phyloP scores from a whole-genome alignment of 2,888 invertebrate species.

The Bhutanitis thaidina region DNA sequence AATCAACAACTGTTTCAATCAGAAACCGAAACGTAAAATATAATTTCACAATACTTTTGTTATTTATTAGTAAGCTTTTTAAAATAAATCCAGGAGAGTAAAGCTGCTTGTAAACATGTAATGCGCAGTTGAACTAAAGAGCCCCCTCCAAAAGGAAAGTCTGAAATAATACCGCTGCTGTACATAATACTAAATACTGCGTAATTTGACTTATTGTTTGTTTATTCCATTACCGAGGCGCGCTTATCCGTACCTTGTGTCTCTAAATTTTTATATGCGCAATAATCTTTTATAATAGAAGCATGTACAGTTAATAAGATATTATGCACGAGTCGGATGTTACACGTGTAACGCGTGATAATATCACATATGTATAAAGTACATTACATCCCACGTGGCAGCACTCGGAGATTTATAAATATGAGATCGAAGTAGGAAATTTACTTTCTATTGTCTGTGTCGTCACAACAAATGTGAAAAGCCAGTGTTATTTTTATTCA shows the following conservation, averaged over 20 bases:
- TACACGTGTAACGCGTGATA: conserved; percentile 19
- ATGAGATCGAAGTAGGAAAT: background rate
- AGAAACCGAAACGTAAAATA: too few relatives aligned
- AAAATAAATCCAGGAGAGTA: too few relatives aligned
- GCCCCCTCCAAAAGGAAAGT: background rate
- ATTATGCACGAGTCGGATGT: conserved; percentile 14
- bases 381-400: conserved; percentile 5
- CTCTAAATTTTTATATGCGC: conserved; percentile 15
- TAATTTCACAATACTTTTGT: too few relatives aligned
- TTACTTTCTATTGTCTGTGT: background rate
- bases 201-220: background rate
- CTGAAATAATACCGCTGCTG: background rate
- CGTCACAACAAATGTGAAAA: too few relatives aligned
- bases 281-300: conserved; percentile 17
- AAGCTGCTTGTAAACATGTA: background rate
- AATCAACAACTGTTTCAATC: too few relatives aligned
- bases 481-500: too few relatives aligned
- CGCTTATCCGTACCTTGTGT: background rate
- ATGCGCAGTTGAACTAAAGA: background rate
- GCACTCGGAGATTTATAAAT: background rate
- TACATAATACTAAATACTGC: background rate
- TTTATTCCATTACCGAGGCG: background rate
- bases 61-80: too few relatives aligned
- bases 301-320: conserved; percentile 7
- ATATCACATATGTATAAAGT: background rate